A percentile compares a stretch with the other conserved stretches of the same genome.
These are phyloP conservation scores for Teleogryllus oceanicus DNA, from an alignment of 2,888 invertebrate genomes.

Conservation along the genomic window DNA sequence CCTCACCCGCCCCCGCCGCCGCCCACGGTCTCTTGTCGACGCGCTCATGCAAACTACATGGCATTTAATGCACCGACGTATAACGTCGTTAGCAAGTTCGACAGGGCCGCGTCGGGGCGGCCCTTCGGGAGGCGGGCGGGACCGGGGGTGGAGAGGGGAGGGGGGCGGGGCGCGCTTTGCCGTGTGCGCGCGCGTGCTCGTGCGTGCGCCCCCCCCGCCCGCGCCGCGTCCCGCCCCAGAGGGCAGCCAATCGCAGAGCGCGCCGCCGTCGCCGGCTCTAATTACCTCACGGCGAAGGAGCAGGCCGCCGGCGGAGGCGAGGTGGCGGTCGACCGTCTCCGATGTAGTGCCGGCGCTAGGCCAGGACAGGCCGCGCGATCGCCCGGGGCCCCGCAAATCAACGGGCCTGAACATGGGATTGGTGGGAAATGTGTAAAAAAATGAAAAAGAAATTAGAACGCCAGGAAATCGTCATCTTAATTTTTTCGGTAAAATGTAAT, in stretches of 20 bases:
- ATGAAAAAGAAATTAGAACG: too few species aligned
- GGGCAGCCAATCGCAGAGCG: background rate
- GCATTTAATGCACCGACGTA: slow-evolving; percentile 49
- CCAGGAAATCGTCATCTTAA: too few species aligned
- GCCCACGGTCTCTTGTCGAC: background rate
- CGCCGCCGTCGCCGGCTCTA: background rate
- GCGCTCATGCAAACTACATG: slow-evolving; percentile 48
- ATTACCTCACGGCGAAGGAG: background rate
- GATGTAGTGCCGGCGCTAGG: too few species aligned
- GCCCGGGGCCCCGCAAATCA: too few species aligned
- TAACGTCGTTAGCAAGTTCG: slow-evolving; percentile 29
- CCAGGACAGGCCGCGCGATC: too few species aligned
- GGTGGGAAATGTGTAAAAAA: too few species aligned
- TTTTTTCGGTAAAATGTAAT: too few species aligned
- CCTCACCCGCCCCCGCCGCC: background rate
- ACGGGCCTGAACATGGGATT: too few species aligned
- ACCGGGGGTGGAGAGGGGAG: background rate
- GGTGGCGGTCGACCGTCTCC: too few species aligned
- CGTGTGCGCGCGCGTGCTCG: background rate
- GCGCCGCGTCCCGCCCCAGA: background rate
- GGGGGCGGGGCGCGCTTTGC: background rate
- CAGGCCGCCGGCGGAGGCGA: too few species aligned
- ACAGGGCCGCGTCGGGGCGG: background rate
- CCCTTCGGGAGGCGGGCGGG: background rate
- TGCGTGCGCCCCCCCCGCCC: background rate